Evolutionary conservation across 2,113 vertebrate species (phyloP), one percentile per base, ranked within the genome.

Genomic region (Serranochromis macrocephalus): DNA sequence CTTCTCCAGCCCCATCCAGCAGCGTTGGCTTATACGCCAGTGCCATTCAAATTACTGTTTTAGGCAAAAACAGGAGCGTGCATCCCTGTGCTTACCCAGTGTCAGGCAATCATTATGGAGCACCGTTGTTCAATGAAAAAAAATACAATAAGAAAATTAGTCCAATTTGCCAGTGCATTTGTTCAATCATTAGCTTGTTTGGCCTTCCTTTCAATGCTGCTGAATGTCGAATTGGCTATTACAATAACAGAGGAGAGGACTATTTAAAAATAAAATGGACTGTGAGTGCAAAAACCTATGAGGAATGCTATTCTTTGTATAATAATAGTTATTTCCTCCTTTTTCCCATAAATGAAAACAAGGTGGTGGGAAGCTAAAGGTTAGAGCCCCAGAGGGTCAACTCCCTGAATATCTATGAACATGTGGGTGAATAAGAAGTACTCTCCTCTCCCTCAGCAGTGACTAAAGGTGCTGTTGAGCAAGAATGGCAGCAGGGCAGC

Each of bases 121-220:
- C 38, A 13, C 79, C 1, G 19, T 79, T 61, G 53, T 78, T 90
- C 38, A 82, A 45, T 85, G 73, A 19, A 78, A 87, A 36, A 80
- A 84, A 73, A 80, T 54, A 68, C 79, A 84, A 84, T 85, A 49
- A 80, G 21, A 82, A 86, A 92, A 91, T 93, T n/a, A 82, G 88
- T 89, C 78, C 57, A 88, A 89, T 92, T 93, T 92, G 24, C 80
- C 26, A 85, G 61, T 53, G 54, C 71, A 78, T 91, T 91, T 90
- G 82, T 85, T 86, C 38, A 86, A 55, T 91, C 68, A 90, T 91
- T 85, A 90, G 58, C 53, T 84, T 92, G 81, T 92, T 93, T 91
- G 57, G 42, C 55, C 90, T 90, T 36, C 53, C 40, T 90, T 87
- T 87, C 88, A 86, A 57, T 79, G 78, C 82, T 36, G 21, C 82